Base-by-base conservation (phyloP, 1,140 invertebrate species). In the Thrips palmi region DNA sequence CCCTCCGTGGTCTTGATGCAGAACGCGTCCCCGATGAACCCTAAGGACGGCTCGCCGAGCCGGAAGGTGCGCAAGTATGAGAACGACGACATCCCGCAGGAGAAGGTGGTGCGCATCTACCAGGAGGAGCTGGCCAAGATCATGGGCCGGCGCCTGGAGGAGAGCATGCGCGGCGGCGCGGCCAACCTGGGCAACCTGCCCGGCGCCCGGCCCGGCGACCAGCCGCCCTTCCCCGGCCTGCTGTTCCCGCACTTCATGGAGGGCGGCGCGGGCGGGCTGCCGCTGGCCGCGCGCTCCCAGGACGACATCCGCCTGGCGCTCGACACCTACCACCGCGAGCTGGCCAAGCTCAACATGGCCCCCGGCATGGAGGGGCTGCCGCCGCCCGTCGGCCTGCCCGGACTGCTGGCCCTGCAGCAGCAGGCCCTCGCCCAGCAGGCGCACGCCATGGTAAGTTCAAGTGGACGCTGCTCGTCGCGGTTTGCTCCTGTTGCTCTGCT, bases 81-180 rank as follows among this genome's bases (percentile, higher is more conserved):
- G 57, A 87, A 89, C 54, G 87, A 92, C 54, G 86, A 93, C 62
- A 85, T 93, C 60, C 79, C 91, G 30, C 89, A 93, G 59, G 93
- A 97, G 53, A 93, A 97, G 61, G 87, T 98, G 47, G 77, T 88
- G 11, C 71, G 87, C 51, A 91, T 97, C 49, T 97, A 97, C 55
- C 87, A 97, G 49, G 91, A 96, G 55, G 88, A 96, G 53, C 60
- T 96, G 27, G 78, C 83, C 29, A 93, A 94, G 55, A 68, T 97
- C 12, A 87, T 89, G 73, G 79, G 79, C 21, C 62, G 76, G 47
- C 59, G 76, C 40, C 67, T 77, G 17, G 75, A 79, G 15, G 77
- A 78, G 8, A 33, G 36, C 10, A 45, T 47, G 43, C 39, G 45
- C 29, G 43, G 45, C 10, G 43, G 43, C 24, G n/a, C n/a, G n/a